Evolutionary conservation across 2,888 invertebrate species (phyloP).

Genomic region (Nephrotoma guestfalica): DNA sequence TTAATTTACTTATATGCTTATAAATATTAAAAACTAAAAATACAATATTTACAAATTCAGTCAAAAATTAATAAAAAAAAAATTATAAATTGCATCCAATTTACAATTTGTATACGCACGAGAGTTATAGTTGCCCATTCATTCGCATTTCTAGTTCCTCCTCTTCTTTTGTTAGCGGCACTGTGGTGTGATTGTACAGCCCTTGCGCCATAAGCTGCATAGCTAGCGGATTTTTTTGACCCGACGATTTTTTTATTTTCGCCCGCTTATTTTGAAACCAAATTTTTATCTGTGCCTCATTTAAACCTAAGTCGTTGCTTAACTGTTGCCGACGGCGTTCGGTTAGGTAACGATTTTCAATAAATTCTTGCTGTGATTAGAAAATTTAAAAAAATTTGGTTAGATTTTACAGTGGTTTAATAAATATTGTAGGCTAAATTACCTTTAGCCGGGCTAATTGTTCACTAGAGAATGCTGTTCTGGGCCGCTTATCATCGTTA

Average conservation of each 20-base stretch:
- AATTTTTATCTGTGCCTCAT: conserved; percentile 95
- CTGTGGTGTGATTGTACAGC: conserved; percentile 76
- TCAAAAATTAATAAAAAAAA: neutral
- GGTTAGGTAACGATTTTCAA: conserved; percentile 83
- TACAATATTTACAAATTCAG: neutral
- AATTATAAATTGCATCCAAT: neutral
- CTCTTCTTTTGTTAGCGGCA: conserved; percentile 56
- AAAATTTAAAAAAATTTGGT: neutral
- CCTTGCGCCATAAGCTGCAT: conserved; percentile 89
- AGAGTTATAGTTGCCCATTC: conserved; percentile 24
- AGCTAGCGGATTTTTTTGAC: conserved; percentile 72
- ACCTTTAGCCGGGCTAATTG: conserved; percentile 80
- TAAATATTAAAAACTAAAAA: neutral
- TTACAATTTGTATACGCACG: neutral
- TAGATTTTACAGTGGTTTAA: neutral
- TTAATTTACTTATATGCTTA: neutral
- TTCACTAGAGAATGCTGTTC: conserved; percentile 91
- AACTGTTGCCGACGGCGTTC: conserved; percentile 80
- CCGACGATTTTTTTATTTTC: conserved; percentile 85
- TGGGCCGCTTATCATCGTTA: conserved; percentile 73
- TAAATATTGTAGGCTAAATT: conserved; percentile 6
- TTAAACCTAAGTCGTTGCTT: conserved; percentile 80
- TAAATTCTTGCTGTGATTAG: conserved; percentile 61
- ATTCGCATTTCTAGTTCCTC: conserved; percentile 46
- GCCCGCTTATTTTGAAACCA: conserved; percentile 97